These are phyloP conservation scores for Syrmaticus mikado DNA, from an alignment of 2,113 vertebrate species.

Conservation along the genomic window DNA sequence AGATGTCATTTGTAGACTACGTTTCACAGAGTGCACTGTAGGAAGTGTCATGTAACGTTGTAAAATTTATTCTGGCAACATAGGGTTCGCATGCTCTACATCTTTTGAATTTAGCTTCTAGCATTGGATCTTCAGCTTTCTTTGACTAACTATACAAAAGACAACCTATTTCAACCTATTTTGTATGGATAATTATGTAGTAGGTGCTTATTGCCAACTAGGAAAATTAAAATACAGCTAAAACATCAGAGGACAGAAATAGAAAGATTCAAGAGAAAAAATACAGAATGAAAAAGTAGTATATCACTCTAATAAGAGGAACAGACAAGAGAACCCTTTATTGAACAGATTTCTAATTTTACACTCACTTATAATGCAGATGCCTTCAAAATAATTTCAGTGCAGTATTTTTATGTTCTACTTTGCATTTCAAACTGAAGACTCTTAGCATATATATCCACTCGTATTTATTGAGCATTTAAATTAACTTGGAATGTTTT, in stretches of 20 bases:
- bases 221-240: background rate
- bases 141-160: background rate
- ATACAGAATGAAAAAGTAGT: background rate
- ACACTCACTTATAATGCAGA: background rate
- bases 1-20: background rate
- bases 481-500: background rate
- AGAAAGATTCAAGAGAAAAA: background rate
- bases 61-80: background rate
- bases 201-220: background rate
- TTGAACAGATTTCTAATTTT: background rate
- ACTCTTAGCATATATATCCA: background rate
- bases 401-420: background rate
- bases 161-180: background rate
- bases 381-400: background rate
- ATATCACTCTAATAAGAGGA: background rate
- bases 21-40: background rate
- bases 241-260: background rate
- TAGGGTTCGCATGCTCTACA: background rate
- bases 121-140: background rate
- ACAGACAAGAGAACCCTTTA: background rate
- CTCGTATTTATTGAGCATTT: background rate
- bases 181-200: background rate
- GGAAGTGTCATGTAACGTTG: background rate
- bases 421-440: background rate
- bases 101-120: background rate